Conservation (phyloP, 2,888 invertebrate species). For the Cerceris ruficornis region DNA sequence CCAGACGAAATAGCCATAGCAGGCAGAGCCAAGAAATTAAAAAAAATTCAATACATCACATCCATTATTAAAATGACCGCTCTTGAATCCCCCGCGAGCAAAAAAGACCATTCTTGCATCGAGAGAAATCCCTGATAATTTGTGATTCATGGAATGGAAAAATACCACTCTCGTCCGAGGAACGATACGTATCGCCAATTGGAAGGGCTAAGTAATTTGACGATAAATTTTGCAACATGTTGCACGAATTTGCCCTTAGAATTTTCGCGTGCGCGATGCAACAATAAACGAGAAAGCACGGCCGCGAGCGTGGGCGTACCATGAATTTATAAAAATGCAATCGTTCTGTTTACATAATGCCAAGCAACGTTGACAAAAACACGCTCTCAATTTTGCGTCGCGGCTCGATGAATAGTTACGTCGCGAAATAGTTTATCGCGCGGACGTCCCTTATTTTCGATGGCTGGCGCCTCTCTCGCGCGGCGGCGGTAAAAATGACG, state of each 20-base stretch:
- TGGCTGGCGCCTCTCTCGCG: not conserved
- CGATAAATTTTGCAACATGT: slow-evolving; percentile 29
- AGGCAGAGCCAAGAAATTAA: too few relatives aligned
- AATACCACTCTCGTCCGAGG: not conserved
- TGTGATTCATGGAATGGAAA: not conserved
- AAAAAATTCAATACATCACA: too few relatives aligned
- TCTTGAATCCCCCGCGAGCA: too few relatives aligned
- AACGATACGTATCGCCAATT: not conserved
- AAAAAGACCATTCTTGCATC: too few relatives aligned
- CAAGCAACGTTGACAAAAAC: slow-evolving; percentile 28
- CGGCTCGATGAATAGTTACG: not conserved
- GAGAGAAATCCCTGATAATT: not conserved
- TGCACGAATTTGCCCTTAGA: not conserved
- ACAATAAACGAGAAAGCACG: not conserved
- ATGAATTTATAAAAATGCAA: slow-evolving; percentile 77
- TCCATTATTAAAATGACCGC: too few relatives aligned
- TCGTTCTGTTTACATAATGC: slow-evolving; percentile 50
- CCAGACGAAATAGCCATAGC: too few relatives aligned
- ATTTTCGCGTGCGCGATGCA: not conserved
- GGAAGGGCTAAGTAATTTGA: not conserved
- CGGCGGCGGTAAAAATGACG: not conserved
- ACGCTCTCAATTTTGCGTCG: not conserved
- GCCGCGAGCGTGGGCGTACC: slow-evolving; percentile 30
- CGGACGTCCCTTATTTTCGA: not conserved
- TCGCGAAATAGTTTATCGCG: slow-evolving; percentile 13